Percentiles rank a stretch among this genome's conserved stretches.
Evolutionary conservation across 1,140 invertebrate species (phyloP).

Genomic region (Myzus persicae): DNA sequence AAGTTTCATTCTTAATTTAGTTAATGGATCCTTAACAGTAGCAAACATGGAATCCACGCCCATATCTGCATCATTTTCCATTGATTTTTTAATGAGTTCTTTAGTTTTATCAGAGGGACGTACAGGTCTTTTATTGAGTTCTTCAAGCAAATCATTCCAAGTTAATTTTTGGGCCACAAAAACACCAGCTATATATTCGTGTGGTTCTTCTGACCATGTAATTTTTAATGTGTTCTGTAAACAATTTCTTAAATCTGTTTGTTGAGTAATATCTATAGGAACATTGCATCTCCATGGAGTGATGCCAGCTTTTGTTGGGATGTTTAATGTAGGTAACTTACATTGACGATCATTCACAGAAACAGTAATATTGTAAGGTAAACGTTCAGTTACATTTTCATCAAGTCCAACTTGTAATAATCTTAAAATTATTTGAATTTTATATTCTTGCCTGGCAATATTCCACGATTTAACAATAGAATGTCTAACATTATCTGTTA

Average conservation of each 20-base stretch:
- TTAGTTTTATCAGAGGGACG: constrained; percentile 16
- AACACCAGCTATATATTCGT: constrained; percentile 43
- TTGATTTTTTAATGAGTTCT: constrained; percentile 36
- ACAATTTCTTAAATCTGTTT: constrained; percentile 51
- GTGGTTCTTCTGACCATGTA: constrained; percentile 42
- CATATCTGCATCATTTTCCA: constrained; percentile 42
- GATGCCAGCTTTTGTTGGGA: constrained; percentile 47
- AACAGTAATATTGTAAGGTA: constrained; percentile 46
- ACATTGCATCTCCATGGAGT: constrained; percentile 52
- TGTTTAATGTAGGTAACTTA: constrained; percentile 47
- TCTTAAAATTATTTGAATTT: constrained; percentile 53
- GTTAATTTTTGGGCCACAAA: constrained; percentile 37
- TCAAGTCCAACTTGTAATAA: not conserved
- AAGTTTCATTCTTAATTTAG: constrained; percentile 91
- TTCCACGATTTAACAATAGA: constrained; percentile 48
- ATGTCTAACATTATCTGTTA: constrained; percentile 41
- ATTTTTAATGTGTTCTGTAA: constrained; percentile 50
- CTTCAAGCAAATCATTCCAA: constrained; percentile 31
- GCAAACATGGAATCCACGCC: constrained; percentile 35
- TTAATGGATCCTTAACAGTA: constrained; percentile 77
- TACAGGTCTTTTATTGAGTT: constrained; percentile 40
- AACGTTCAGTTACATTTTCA: constrained; percentile 44
- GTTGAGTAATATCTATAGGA: constrained; percentile 41
- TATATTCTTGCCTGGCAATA: constrained; percentile 48
- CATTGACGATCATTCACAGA: constrained; percentile 40